Evolutionary conservation across 2,113 vertebrate species (phyloP), one percentile per base, ranked within the genome.

Genomic region (Sorex araneus): DNA sequence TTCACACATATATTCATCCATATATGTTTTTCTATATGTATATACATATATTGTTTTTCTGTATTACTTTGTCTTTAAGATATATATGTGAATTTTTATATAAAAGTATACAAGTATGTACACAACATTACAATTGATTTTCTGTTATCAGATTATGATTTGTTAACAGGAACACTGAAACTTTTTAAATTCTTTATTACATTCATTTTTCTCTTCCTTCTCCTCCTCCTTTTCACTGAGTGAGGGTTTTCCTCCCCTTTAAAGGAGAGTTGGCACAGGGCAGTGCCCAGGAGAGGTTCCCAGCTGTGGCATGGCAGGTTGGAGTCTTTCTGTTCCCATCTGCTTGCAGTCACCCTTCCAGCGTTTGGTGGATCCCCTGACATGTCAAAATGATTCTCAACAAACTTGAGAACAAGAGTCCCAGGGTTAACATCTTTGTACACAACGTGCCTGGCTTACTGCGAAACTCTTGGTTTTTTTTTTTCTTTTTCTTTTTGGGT

Each of bases 111-210:
- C 30, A 84, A 84, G 30, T 75, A 50, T 32, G 45, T 45, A 64
- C 9, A n/a, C 1, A 47, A 92, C 69, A 36, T 70, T 40, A 67
- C 77, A 90, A 23, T 27, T 71, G 2, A 71, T 82, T 84, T 75
- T 79, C 64, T 92, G 23, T 90, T 87, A 54, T 74, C 15, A 71
- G 30, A 71, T 89, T 89, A 71, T n/a, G 57, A 73, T 80, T 32
- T 70, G 57, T 47, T 69, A 78, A 82, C 63, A 69, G 32, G 82
- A 89, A 94, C 54, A 89, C 47, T 94, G 67, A 74, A 88, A 77
- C 1, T 78, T 45, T 78, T 87, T 57, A 84, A 57, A 36, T 4
- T 50, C 47, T 87, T 84, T 92, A 25, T 23, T 63, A 50, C 75
- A 43, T 70, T 84, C 75, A 54, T 75, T 92, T 73, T 45, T 12